These are phyloP conservation scores for Potamilus streckersoni DNA, from an alignment of 1,140 invertebrate genomes.

Conservation along the genomic window DNA sequence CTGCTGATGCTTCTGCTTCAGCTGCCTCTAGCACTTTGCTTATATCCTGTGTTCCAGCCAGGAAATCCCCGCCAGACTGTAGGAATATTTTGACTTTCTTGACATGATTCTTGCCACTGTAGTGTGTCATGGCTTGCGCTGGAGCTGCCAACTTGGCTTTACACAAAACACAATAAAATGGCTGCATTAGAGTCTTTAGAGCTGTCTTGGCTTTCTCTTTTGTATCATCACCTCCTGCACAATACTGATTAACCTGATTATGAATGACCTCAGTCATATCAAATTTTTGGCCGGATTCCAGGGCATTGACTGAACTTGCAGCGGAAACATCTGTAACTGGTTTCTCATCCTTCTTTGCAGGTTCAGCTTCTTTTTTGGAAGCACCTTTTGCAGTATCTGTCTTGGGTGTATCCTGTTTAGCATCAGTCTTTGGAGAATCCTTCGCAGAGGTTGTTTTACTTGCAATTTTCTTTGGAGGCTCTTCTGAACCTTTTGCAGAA, in stretches of 20 bases:
- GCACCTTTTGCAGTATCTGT: not conserved
- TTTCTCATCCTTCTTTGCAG: not conserved
- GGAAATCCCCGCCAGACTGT: no score
- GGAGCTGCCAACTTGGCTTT: constrained; percentile 42
- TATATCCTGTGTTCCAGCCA: no score
- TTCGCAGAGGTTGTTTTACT: constrained; percentile 1
- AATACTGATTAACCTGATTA: constrained; percentile 18
- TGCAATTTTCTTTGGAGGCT: not conserved
- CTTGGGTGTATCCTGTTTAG: not conserved
- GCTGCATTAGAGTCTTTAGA: constrained; percentile 42
- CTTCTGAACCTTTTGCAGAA: not conserved
- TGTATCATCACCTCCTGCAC: constrained; percentile 12
- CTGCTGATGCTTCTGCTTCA: no score
- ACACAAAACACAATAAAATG: constrained; percentile 47
- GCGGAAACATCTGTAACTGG: no score
- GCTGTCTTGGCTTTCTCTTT: constrained; percentile 27
- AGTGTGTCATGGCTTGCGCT: constrained; percentile 44
- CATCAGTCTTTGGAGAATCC: not conserved
- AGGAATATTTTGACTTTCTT: constrained; percentile 44
- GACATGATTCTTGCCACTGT: constrained; percentile 50
- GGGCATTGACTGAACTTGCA: not conserved
- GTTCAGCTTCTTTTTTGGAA: not conserved
- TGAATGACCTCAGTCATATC: constrained; percentile 25
- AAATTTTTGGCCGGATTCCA: constrained; percentile 22
- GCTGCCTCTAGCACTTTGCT: no score